Percentiles rank a stretch among this genome's conserved stretches.
Conservation (phyloP, 30 jellyfish, hydroid and myxozoan genomes). For the Sanderia malayensis region DNA sequence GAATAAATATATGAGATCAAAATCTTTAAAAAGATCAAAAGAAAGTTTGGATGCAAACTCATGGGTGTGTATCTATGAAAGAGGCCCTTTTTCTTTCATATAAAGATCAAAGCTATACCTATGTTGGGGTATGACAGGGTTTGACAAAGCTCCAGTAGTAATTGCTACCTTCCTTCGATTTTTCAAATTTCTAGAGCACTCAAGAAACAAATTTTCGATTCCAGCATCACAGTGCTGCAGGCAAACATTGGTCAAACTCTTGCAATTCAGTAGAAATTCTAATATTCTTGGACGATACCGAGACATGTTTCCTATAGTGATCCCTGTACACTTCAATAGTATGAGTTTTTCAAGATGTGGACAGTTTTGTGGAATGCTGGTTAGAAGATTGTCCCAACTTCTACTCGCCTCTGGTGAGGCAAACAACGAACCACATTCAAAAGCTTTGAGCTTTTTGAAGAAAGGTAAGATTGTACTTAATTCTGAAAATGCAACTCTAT, state of each 20-base stretch:
- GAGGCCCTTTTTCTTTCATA: slow-evolving; percentile 5
- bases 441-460: slow-evolving; percentile 7
- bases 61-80: not conserved
- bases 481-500: slow-evolving; percentile 24
- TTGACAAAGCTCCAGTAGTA: not conserved
- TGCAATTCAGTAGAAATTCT: slow-evolving; percentile 11
- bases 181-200: not conserved
- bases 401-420: slow-evolving; percentile 22
- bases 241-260: slow-evolving; percentile 10
- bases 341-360: slow-evolving; percentile 14
- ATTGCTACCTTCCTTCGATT: slow-evolving; percentile 1
- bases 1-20: too few species aligned
- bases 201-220: slow-evolving; percentile 17
- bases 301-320: slow-evolving; percentile 17
- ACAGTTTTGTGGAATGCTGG: slow-evolving; percentile 37
- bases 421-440: slow-evolving; percentile 47
- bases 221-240: slow-evolving; percentile 43
- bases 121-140: slow-evolving; percentile 33
- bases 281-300: slow-evolving; percentile 22
- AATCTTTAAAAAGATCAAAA: too few species aligned
- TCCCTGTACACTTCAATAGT: slow-evolving; percentile 38
- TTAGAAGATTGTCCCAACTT: slow-evolving; percentile 21
- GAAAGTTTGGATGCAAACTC: too few species aligned
- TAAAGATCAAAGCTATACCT: slow-evolving; percentile 32
- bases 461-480: slow-evolving; percentile 2